These are phyloP conservation scores for Ianthella basta DNA, from an alignment of 37 sponge, comb jelly and placozoan genomes.

Conservation along the genomic window DNA sequence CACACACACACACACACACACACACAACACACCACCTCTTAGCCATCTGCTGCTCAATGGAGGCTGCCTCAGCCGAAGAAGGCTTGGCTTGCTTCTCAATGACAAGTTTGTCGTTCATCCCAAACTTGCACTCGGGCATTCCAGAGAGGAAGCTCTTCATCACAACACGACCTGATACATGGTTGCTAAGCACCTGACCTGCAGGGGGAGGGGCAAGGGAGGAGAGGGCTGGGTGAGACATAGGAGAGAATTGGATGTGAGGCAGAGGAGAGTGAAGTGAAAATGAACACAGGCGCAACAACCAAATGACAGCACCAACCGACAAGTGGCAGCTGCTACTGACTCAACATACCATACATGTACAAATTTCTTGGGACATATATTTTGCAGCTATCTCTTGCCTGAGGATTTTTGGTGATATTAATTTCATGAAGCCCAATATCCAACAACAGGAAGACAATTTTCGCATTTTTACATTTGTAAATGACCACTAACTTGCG, in stretches of 20 bases:
- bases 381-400: too few relatives aligned
- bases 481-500: too few relatives aligned
- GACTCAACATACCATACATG: not conserved
- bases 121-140: constrained; percentile 99
- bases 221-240: not conserved
- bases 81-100: constrained; percentile 92
- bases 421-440: too few relatives aligned
- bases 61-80: constrained; percentile 73
- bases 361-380: too few relatives aligned
- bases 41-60: constrained; percentile 61
- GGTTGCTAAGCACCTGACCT: constrained; percentile 90
- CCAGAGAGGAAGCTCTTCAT: constrained; percentile 96
- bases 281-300: not conserved
- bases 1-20: not conserved
- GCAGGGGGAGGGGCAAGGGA: not conserved
- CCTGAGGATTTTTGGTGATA: too few relatives aligned
- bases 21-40: constrained; percentile 47
- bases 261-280: not conserved
- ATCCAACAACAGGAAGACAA: too few relatives aligned
- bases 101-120: constrained; percentile 97
- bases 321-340: not conserved
- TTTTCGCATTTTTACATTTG: too few relatives aligned
- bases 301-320: not conserved
- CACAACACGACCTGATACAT: constrained; percentile 92
- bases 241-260: constrained; percentile 6